Base-by-base conservation (phyloP, 1,140 invertebrate genomes). In the Nixonia krombeini region DNA sequence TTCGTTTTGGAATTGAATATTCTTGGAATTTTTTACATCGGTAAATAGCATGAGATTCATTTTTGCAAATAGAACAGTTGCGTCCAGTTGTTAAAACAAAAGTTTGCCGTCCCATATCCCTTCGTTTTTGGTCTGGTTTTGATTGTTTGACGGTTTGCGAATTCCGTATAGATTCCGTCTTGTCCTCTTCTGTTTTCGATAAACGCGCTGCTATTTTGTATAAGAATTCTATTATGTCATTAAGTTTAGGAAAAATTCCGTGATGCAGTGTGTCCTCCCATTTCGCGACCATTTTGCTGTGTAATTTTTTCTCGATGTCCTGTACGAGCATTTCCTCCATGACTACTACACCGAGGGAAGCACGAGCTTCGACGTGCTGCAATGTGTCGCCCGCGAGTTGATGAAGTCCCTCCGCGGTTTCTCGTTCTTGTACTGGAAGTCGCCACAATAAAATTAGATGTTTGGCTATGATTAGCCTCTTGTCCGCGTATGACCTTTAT, bases 261-360 rank as follows among this genome's bases (percentile, higher is more conserved):
- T 4, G 29, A n/a, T 8, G 12, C 12, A 4, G 29, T 31, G 3
- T 31, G 29, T 31, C 9, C 29, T 57, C 53, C 53, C 42, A 57
- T 31, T 57, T 31, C 10, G 46, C 42, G 2, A 25, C 25, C 2
- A 47, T 0, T 0, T 10, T 9, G 17, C 16, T 10, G 1, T 12
- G 53, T 29, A 57, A 28, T 31, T 57, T 57, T 9, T 12, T 1
- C 0, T 46, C 31, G 0, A 57, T 1, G 7, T 46, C 38, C 26
- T 47, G 53, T 3, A 29, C 35, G 0, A 46, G 13, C 31, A 57
- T 40, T 29, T 57, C 53, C 1, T 31, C 37, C 1, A 41, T 35
- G 5, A 47, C 10, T 1, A 6, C 8, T 1, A 57, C 21, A 46
- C 40, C 12, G 0, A 57, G n/a, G 0, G 53, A 40, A 4, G 1